Evolutionary conservation across 2,797 vertebrate species (phyloP).

Genomic region (Sebastolobus altivelis): DNA sequence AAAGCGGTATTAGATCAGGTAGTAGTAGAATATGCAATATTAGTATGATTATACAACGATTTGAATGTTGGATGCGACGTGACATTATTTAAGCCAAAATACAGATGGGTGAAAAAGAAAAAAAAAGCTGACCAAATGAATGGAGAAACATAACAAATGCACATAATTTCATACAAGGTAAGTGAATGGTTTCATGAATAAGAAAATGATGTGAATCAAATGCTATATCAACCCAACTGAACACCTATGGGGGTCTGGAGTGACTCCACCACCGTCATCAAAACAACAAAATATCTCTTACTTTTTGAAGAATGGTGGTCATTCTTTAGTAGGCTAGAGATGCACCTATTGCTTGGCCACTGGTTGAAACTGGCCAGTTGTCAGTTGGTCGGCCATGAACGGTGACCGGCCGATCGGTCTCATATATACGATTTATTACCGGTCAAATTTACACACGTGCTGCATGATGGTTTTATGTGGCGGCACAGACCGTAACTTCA

Average conservation of each 20-base stretch:
- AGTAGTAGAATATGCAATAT: background rate
- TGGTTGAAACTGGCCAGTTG: no score
- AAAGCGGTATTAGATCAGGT: background rate
- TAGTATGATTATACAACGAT: background rate
- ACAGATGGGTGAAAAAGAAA: background rate
- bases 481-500: no score
- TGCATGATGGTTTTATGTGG: rapidly evolving
- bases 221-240: background rate
- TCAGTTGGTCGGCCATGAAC: no score
- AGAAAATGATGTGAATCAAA: background rate
- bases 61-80: background rate
- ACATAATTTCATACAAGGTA: background rate
- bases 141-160: background rate
- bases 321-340: background rate
- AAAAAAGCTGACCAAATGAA: background rate
- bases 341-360: no score
- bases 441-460: no score
- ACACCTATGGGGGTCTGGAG: background rate
- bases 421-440: no score
- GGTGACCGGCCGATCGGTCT: no score
- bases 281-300: background rate
- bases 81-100: background rate
- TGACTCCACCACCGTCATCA: no score
- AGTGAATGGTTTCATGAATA: background rate
- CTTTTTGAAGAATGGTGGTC: background rate